phyloP scores from a whole-genome alignment of 2,888 invertebrate species.

The Drosophila rellima region DNA sequence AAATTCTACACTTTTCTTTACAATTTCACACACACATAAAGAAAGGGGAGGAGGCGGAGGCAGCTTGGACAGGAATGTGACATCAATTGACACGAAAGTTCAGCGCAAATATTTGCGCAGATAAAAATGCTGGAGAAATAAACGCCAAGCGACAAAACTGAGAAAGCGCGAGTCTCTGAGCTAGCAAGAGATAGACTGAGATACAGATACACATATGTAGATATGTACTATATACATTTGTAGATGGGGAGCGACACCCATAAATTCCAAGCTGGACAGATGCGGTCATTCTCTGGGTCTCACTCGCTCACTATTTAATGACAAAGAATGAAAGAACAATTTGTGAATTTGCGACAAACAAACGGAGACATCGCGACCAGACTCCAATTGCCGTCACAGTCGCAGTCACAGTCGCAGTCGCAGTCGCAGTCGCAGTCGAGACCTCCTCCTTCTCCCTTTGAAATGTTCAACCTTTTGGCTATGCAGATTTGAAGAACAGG shows the following conservation, averaged over 20 bases:
- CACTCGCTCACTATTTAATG: conserved; percentile 67
- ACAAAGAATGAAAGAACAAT: conserved; percentile 81
- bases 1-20: conserved; percentile 78
- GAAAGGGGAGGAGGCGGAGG: neutral
- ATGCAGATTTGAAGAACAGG: conserved; percentile 14
- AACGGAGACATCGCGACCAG: conserved; percentile 80
- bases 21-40: conserved; percentile 60
- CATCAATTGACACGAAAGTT: conserved; percentile 81
- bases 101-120: conserved; percentile 80
- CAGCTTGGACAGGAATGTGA: conserved; percentile 64
- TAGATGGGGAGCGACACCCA: conserved; percentile 61
- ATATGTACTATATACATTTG: conserved; percentile 1
- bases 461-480: too few relatives aligned
- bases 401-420: conserved; percentile 30
- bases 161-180: conserved; percentile 38
- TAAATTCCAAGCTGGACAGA: conserved; percentile 69
- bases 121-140: conserved; percentile 62
- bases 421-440: conserved; percentile 1
- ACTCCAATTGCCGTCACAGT: conserved; percentile 75
- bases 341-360: conserved; percentile 82
- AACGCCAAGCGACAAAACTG: conserved; percentile 28
- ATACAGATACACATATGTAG: neutral
- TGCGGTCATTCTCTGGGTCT: conserved; percentile 69
- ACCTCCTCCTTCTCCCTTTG: neutral
- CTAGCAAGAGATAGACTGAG: conserved; percentile 7